Conservation (phyloP, 53 echinoderm and acorn worm genomes). For the Mesocentrotus franciscanus region DNA sequence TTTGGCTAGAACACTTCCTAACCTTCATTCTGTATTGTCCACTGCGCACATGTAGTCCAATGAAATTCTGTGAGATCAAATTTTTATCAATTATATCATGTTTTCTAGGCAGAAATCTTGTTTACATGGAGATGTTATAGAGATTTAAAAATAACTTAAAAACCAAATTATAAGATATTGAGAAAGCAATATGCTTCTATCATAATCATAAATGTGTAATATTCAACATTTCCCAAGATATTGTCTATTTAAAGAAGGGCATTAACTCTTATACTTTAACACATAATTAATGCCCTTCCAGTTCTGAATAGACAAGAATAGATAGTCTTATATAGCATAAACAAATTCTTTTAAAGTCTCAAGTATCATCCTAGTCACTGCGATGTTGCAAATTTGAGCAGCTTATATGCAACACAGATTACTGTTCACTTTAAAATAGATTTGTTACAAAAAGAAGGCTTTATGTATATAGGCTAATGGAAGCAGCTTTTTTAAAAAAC, state of each 20-base stretch:
- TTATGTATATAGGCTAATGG: slow-evolving; percentile 47
- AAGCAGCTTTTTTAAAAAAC: neutral
- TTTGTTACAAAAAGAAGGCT: slow-evolving; percentile 26
- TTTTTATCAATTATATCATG: too few relatives aligned
- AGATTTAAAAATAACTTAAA: too few relatives aligned
- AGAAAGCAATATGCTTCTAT: too few relatives aligned
- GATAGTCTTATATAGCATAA: neutral
- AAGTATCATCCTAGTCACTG: neutral
- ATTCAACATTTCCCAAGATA: too few relatives aligned
- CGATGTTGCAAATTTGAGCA: neutral
- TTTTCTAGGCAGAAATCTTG: neutral
- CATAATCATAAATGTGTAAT: too few relatives aligned
- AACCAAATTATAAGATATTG: too few relatives aligned
- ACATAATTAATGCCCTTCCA: too few relatives aligned
- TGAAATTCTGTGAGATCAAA: too few relatives aligned
- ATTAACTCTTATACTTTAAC: too few relatives aligned
- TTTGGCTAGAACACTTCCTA: neutral
- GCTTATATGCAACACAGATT: neutral
- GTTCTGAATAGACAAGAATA: too few relatives aligned
- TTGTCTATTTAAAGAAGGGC: too few relatives aligned
- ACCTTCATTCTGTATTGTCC: neutral
- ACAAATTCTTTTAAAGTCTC: neutral
- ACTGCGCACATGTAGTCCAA: neutral
- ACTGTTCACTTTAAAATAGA: neutral
- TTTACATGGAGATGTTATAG: too few relatives aligned